Evolutionary conservation across 2,888 invertebrate genomes (phyloP), one percentile per base, ranked within the genome.

Genomic region (Amphipoea lucens): DNA sequence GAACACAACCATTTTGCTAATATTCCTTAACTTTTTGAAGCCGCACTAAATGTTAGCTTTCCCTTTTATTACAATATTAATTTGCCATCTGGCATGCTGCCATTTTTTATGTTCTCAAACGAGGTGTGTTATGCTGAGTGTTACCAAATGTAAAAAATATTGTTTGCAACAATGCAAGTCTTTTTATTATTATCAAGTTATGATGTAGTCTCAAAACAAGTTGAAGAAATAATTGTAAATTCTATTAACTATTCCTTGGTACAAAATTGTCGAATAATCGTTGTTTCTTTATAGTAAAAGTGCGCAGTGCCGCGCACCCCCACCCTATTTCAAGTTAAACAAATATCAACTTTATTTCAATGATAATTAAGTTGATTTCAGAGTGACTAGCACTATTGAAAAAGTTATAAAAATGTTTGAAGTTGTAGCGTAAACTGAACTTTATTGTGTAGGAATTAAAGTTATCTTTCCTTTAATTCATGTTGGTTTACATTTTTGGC

Each of bases 71-170:
- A 82, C 75, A 78, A 81, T 84, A 83, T 88, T 89, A 79, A 88
- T 90, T 89, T 87, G 89, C 90, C 87, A 72, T 78, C 82, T 87
- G 90, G 92, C 92, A 92, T 93, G 92, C 87, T 75, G 86, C 88
- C 89, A 83, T 7, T 87, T 87, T 90, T 90, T 72, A 87, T 88
- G 85, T 85, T 88, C 76, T 78, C 77, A 71, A 68, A 79, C 73
- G 73, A 79, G 79, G 85, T 90, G 84, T 87, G 91, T 85, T 91
- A 90, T 90, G 89, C 90, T 92, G 86, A 81, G 76, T 79, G 76
- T 84, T 83, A 78, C 82, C 83, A 66, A 29, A 23, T 69, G 40
- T 73, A 51, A 82, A 51, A 82, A 62, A 74, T 82, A 72, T 68
- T 76, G 70, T 62, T 2, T 62, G 62, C 60, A n/a, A 60, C 3